phyloP scores from a whole-genome alignment of 1,140 invertebrate species.

The Odontomachus brunneus region DNA sequence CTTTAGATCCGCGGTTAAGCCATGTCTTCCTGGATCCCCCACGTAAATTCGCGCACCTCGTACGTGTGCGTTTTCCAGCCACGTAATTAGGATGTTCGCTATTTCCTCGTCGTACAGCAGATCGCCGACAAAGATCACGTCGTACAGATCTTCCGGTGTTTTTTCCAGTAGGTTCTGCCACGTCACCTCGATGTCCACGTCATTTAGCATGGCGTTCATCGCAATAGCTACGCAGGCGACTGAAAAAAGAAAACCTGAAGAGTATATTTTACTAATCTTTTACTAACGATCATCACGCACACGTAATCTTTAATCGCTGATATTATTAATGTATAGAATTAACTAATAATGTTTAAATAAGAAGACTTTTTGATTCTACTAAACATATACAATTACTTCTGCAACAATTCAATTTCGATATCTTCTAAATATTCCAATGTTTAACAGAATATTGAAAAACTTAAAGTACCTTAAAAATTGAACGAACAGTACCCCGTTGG shows the following conservation, averaged over 20 bases:
- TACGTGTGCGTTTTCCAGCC: conserved; percentile 79
- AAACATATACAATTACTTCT: too few species aligned
- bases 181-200: conserved; percentile 79
- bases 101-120: conserved; percentile 87
- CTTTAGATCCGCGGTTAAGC: conserved; percentile 69
- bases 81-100: conserved; percentile 81
- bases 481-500: background rate
- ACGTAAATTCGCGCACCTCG: conserved; percentile 80
- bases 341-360: background rate
- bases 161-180: conserved; percentile 80
- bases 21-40: conserved; percentile 82
- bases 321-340: background rate
- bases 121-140: conserved; percentile 86
- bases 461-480: background rate
- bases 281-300: background rate
- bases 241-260: too few species aligned
- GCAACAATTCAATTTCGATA: too few species aligned
- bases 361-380: too few species aligned
- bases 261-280: too few species aligned
- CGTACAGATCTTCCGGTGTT: conserved; percentile 74
- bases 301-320: background rate
- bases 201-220: conserved; percentile 85
- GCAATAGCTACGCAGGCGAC: conserved; percentile 82
- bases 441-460: too few species aligned
- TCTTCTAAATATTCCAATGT: too few species aligned